Percentiles rank a stretch among this genome's conserved stretches.
Conservation (phyloP, 1,140 invertebrate genomes). For the Drosophila saltans region DNA sequence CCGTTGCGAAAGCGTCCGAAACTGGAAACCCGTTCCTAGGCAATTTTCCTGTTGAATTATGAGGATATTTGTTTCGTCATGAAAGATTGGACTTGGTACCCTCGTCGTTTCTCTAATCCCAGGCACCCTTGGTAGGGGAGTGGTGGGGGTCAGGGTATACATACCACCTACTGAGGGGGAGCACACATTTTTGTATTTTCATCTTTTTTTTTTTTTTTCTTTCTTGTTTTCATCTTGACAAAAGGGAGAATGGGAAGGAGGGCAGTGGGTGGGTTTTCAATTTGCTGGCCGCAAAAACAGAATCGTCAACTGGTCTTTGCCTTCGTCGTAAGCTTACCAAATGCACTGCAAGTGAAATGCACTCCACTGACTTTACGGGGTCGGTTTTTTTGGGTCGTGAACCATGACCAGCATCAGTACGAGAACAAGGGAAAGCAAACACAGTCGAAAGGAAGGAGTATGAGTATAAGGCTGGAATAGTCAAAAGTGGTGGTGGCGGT, state of each 20-base stretch:
- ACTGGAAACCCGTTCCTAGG: conserved; percentile 42
- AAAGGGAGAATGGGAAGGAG: conserved; percentile 3
- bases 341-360: conserved; percentile 80
- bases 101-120: conserved; percentile 14
- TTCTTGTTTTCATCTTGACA: conserved; percentile 33
- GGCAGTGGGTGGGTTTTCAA: conserved; percentile 55
- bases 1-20: conserved; percentile 25
- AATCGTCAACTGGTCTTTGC: conserved; percentile 70
- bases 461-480: too few relatives aligned
- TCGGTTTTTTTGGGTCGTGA: conserved; percentile 48
- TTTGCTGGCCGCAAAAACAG: conserved; percentile 65
- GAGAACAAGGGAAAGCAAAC: not conserved
- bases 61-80: conserved; percentile 82
- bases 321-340: conserved; percentile 79
- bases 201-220: conserved; percentile 40
- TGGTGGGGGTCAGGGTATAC: too few relatives aligned
- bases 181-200: conserved; percentile 16
- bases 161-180: conserved; percentile 1
- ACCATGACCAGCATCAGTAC: conserved; percentile 39
- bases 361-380: conserved; percentile 70
- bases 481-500: conserved; percentile 28
- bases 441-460: not conserved
- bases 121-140: not conserved
- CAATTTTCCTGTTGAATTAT: conserved; percentile 82
- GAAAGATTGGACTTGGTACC: conserved; percentile 72